These are phyloP conservation scores for Opisthocomus hoazin DNA, from an alignment of 2,113 vertebrate genomes.

Conservation along the genomic window DNA sequence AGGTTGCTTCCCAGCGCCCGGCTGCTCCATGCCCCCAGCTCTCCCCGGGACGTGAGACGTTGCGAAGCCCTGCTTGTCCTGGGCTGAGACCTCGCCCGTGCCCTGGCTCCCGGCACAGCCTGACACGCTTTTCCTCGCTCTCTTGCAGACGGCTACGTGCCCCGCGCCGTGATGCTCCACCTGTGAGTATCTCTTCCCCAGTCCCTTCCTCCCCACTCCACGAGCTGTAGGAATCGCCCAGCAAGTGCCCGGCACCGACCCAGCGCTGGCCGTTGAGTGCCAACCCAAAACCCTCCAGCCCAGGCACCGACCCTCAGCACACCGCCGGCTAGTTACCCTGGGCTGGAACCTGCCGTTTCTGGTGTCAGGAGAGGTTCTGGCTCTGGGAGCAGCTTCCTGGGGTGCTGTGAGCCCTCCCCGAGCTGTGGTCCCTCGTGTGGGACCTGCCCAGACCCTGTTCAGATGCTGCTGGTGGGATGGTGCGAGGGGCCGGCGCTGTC, in stretches of 20 bases:
- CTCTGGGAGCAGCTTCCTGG: background rate
- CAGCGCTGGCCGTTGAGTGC: background rate
- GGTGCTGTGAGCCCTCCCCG: background rate
- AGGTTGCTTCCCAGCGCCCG: background rate
- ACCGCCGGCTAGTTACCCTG: background rate
- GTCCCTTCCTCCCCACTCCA: background rate
- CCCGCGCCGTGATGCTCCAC: slow-evolving; percentile 6
- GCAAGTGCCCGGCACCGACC: background rate
- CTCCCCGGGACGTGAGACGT: background rate
- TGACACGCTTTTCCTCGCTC: background rate
- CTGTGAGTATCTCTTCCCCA: slow-evolving; percentile 36
- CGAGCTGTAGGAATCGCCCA: background rate
- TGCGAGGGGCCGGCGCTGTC: fast-evolving
- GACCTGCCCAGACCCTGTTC: background rate
- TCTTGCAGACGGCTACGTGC: slow-evolving; percentile 53
- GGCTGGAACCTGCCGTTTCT: background rate
- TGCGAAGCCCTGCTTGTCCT: background rate
- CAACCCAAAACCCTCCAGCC: background rate
- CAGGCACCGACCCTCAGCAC: background rate
- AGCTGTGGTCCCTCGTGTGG: background rate
- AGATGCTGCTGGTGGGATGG: background rate
- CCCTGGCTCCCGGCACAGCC: background rate
- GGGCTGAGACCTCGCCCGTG: fast-evolving
- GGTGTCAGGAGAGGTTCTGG: background rate
- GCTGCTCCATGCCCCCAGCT: background rate